Base-by-base conservation (phyloP, 2,888 invertebrate species). In the Andrena trimmerana region DNA sequence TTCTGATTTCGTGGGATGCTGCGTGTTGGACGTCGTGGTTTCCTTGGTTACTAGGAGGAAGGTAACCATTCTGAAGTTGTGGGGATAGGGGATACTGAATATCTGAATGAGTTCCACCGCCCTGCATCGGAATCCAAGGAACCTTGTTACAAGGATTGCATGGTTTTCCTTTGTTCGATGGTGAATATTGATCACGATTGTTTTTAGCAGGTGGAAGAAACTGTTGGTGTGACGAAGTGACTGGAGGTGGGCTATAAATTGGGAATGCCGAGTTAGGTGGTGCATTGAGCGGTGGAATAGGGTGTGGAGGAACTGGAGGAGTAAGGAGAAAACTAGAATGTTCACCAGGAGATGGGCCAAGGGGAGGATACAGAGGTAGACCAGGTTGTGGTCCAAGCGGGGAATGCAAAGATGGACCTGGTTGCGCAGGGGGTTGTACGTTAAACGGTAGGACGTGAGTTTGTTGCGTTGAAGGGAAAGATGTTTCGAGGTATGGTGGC, bases 61-160 rank as follows among this genome's bases (percentile, higher is more conserved):
- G 71, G 10, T 89, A 81, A 3, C 31, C 54, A 0, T 67, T 76
- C 1, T 72, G 62, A 7, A 36, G 10, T 24, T 67, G 63, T 0
- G 80, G 24, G 29, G 54, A 42, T 1, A 42, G 42, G 10, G 31
- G 16, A 2, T 71, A 59, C 6, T 75, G 59, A 0, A 24, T 10
- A 1, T 33, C 57, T 5, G 27, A 20, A 7, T 4, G 60, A 36
- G 7, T 10, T 7, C 69, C 67, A 0, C 24, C 29, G 8, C 62
- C 27, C 31, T 79, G 73, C 66, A 89, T 96, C 52, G 98, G 98
- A 89, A 97, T 95, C 98, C 98, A 98, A 79, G 98, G 97, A 90
- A 96, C 96, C 92, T 96, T 95, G 92, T 97, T 97, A 91, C 98
- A 98, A 73, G 97, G 96, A 91, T 97, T 96, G 91, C 98, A 98